Conservation (phyloP, 2,888 invertebrate species). For the Meandrusa payeni region DNA sequence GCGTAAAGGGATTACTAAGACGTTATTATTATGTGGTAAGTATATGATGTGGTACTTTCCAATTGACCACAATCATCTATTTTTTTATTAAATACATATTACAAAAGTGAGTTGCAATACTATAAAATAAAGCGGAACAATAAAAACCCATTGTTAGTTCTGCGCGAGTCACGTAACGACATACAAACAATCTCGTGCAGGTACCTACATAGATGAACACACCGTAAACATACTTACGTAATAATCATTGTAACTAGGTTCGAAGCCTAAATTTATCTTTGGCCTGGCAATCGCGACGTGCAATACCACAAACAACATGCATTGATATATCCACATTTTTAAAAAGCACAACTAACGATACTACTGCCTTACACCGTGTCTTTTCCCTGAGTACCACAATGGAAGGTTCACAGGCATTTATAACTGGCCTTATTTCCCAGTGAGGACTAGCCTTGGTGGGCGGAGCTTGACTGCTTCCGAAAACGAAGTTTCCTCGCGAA, state of each 20-base stretch:
- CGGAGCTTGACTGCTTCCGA: constrained; percentile 52
- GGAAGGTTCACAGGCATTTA: constrained; percentile 68
- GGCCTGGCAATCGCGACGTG: constrained; percentile 46
- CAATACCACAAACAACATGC: constrained; percentile 47
- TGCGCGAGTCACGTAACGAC: neutral
- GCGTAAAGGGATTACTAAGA: no score
- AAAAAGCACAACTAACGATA: constrained; percentile 29
- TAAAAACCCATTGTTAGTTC: neutral
- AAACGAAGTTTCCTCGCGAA: constrained; percentile 66
- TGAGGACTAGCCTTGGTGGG: constrained; percentile 58
- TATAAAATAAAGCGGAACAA: neutral
- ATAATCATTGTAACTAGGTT: constrained; percentile 76
- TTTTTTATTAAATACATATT: no score
- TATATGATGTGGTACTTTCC: no score
- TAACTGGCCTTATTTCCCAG: constrained; percentile 71
- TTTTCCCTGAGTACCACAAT: constrained; percentile 62
- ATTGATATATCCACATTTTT: constrained; percentile 52
- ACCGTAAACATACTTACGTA: constrained; percentile 76
- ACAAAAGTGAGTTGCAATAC: no score
- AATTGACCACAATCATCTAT: no score
- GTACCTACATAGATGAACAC: no score
- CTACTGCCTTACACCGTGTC: constrained; percentile 48
- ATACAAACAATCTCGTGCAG: neutral
- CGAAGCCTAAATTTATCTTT: constrained; percentile 46
- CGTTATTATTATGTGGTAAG: no score